phyloP scores from a whole-genome alignment of 2,113 vertebrate genomes.

The Illadopsis cleaveri region DNA sequence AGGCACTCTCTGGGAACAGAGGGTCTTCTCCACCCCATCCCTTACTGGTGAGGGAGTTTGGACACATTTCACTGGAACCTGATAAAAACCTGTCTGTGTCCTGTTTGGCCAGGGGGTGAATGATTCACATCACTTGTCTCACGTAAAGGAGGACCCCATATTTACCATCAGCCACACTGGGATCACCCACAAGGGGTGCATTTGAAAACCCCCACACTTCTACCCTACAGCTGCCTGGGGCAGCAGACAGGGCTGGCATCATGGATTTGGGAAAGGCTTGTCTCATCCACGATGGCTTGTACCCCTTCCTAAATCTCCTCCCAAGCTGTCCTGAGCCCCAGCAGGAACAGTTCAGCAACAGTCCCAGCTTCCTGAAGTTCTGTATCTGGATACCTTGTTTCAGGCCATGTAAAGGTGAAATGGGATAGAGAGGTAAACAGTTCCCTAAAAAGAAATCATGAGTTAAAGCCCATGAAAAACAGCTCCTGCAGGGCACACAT shows the following conservation, averaged over 20 bases:
- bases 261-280: neutral
- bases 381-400: neutral
- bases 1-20: neutral
- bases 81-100: neutral
- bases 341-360: neutral
- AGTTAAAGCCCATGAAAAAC: neutral
- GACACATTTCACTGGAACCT: fast-evolving
- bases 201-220: neutral
- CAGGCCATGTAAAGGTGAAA: neutral
- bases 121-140: neutral
- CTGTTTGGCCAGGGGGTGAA: neutral
- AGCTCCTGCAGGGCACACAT: fast-evolving
- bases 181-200: neutral
- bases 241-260: neutral
- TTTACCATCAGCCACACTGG: fast-evolving
- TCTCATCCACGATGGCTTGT: neutral
- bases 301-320: neutral
- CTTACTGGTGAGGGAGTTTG: neutral
- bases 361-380: neutral
- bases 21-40: neutral
- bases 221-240: neutral
- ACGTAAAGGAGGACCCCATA: neutral
- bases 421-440: neutral
- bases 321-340: neutral
- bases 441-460: neutral